These are phyloP conservation scores for Torymus texanus DNA, from an alignment of 2,888 invertebrate species.

Conservation along the genomic window DNA sequence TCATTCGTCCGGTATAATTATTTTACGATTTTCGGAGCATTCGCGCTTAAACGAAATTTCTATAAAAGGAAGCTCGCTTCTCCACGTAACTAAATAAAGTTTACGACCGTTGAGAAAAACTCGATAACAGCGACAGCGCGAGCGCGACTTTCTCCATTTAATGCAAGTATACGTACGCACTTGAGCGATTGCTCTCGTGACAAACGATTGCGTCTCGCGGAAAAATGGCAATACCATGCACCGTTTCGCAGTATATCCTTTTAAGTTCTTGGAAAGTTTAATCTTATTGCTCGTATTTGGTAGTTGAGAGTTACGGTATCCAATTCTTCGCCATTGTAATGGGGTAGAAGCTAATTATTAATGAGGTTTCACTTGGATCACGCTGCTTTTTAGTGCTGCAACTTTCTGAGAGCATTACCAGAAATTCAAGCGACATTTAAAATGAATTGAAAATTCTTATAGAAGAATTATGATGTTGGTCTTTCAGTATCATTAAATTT, in stretches of 20 bases:
- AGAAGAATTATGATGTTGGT: too few species aligned
- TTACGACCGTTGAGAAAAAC: slow-evolving; percentile 12
- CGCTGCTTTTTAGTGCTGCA: background rate
- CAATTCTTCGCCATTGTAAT: background rate
- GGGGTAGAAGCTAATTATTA: slow-evolving; percentile 10
- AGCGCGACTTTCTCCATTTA: slow-evolving; percentile 39
- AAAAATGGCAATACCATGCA: slow-evolving; percentile 2
- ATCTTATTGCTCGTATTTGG: slow-evolving; percentile 10
- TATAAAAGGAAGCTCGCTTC: slow-evolving; percentile 26
- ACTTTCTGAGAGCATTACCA: too few species aligned
- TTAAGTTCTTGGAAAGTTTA: slow-evolving; percentile 33
- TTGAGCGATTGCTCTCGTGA: slow-evolving; percentile 22
- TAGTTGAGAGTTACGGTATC: background rate
- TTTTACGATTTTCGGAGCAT: background rate
- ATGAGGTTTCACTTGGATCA: background rate
- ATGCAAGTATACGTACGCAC: background rate
- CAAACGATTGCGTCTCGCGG: background rate
- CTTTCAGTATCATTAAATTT: too few species aligned
- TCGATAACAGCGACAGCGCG: background rate
- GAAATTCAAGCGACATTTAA: too few species aligned
- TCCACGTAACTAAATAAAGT: background rate
- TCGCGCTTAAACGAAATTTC: slow-evolving; percentile 22
- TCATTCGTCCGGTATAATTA: too few species aligned
- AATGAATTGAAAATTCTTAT: too few species aligned
- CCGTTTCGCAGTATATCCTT: background rate